Evolutionary conservation across 2,888 invertebrate genomes (phyloP), one percentile per base, ranked within the genome.

Genomic region (Sacculina carcini): DNA sequence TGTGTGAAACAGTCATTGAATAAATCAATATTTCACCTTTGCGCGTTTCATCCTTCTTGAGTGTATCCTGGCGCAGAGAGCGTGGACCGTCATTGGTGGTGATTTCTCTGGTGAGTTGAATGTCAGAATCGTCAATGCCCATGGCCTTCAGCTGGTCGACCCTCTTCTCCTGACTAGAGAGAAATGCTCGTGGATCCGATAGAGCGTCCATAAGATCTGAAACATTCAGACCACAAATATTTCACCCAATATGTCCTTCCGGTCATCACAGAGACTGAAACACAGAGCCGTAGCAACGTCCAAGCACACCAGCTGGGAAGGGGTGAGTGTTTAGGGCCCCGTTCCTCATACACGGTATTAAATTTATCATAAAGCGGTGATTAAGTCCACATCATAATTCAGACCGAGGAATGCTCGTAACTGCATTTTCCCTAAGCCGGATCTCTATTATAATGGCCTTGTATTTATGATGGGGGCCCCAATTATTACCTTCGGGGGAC

Each of bases 151-250:
- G 85, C 67, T 89, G 87, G 62, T 86, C 83, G 26, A 79, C 78
- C 53, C 85, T 73, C 61, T 85, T 84, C 59, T 83, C 79, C 53
- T 84, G 80, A 2, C 83, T 82, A 6, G 84, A 81, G 67, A 84
- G 76, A 66, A 86, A 89, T 5, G 84, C 86, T 54, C 86, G 72
- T 0, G 96, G 96, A 66, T 92, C 94, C 9, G 90, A 89, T 54
- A 98, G 68, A 5, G 94, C 92, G 55, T 92, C 92, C 82, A 98
- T 98, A 65, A 99, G 84, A 64, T 92, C 92, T 82, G 62, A 90
- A 34, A 34, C n/a, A 34, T 34, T 34, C 34, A 42, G n/a, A 42
- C n/a, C 12, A 42, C 12, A 42, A n/a, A 10, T 42, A n/a, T n/a
- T 10, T 10, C 12, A 42, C 10, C 10, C 42, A n/a, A n/a, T 10